phyloP scores from a whole-genome alignment of 2,888 invertebrate genomes.

The Theristus sp. region DNA sequence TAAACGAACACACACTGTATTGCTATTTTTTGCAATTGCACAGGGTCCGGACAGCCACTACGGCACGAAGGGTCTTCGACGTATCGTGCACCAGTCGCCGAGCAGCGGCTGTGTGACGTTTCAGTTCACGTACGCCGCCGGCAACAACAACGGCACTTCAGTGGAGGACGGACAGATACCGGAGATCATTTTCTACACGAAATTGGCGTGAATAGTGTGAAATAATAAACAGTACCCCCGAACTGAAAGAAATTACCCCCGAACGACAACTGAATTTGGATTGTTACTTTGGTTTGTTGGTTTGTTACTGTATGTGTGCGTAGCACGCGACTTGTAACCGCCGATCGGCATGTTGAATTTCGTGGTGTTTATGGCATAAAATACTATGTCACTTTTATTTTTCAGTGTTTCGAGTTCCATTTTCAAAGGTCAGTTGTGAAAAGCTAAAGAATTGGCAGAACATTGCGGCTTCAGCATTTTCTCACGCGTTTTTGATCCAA shows the following conservation, averaged over 20 bases:
- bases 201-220: slow-evolving; percentile 7
- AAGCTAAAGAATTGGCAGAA: too few relatives aligned
- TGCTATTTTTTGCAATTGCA: too few relatives aligned
- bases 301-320: too few relatives aligned
- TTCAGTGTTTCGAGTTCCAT: too few relatives aligned
- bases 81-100: slow-evolving; percentile 53
- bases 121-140: slow-evolving; percentile 63
- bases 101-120: slow-evolving; percentile 53
- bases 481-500: too few relatives aligned
- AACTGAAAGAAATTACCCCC: not conserved
- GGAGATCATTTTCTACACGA: slow-evolving; percentile 56
- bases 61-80: slow-evolving; percentile 57
- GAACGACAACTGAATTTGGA: not conserved
- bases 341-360: too few relatives aligned
- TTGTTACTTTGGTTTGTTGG: too few relatives aligned
- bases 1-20: too few relatives aligned
- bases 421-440: too few relatives aligned
- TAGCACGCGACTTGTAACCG: too few relatives aligned
- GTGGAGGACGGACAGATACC: slow-evolving; percentile 72
- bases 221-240: not conserved
- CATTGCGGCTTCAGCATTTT: too few relatives aligned
- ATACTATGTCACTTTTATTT: not conserved
- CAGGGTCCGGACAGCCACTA: slow-evolving; percentile 72
- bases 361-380: not conserved
- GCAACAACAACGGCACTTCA: slow-evolving; percentile 56